Evolutionary conservation across 2,797 vertebrate species (phyloP), one percentile per base, ranked within the genome.

Genomic region (Notoglanidium macrostoma): DNA sequence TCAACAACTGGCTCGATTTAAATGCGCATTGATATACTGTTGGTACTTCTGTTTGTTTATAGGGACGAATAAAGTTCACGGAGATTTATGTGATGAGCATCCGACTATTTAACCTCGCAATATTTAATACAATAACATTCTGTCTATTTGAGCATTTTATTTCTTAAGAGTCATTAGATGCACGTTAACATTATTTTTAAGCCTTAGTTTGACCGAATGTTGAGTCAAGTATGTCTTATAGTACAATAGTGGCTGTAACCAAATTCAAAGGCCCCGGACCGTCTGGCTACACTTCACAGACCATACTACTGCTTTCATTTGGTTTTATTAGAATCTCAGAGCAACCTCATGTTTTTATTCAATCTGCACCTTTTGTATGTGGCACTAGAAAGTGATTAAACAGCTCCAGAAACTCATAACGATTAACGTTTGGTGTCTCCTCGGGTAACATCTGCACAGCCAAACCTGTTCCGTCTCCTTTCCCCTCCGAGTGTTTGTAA

Each of bases 401-500:
- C 23, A 8, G 46, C 49, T 15, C 14, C 54, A 40, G 26, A 11
- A 5, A 51, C 55, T 14, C n/a, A 10, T 63, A 15, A 23, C 26
- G 7, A 67, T 19, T 26, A 40, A 32, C 2, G 54, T 17, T 15
- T 17, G 54, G 49, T 68, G 40, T 87, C 72, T 87, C 61, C 63
- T 87, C 26, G 72, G 80, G 8, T 77, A 54, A 76, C n/a, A n/a
- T n/a, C 44, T 40, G 12, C 74, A 79, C 44, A 54, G 76, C 29
- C 10, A 26, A 78, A 84, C 72, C 81, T 77, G 80, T 76, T 83
- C 86, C 81, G 76, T 67, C 80, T 51, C 35, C 77, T 77, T 65
- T 57, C 59, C 61, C 54, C 15, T 12, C 46, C 26, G 29, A 21
- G 51, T 72, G 61, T 78, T 67, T 65, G 12, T 78, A 55, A 68